Conservation (phyloP, 1,140 invertebrate species). For the Archivesica marissinica region DNA sequence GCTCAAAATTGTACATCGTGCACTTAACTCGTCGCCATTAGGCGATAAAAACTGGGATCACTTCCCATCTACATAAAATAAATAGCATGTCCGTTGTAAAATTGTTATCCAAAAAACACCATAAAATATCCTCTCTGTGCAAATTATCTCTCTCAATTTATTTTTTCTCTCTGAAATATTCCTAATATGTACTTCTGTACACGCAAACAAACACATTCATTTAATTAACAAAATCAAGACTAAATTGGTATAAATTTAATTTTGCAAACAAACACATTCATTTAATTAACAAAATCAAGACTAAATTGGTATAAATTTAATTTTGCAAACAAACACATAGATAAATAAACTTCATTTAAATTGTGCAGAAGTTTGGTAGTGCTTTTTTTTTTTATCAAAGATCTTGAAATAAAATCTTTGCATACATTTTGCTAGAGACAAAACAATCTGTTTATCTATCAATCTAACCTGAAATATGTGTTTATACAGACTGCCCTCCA, state of each 20-base stretch:
- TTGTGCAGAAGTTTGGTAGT: too few relatives aligned
- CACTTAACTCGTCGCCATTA: conserved; percentile 6
- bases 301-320: too few relatives aligned
- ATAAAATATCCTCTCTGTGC: background rate
- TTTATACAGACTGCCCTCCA: background rate
- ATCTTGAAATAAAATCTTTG: background rate
- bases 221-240: too few relatives aligned
- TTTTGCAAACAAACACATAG: too few relatives aligned
- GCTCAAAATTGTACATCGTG: conserved; percentile 1
- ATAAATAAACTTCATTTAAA: too few relatives aligned
- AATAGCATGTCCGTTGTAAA: background rate
- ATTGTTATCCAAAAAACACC: background rate
- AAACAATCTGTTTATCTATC: conserved; percentile 13
- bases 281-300: too few relatives aligned
- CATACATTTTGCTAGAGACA: background rate
- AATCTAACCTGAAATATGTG: background rate
- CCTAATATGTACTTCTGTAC: too few relatives aligned
- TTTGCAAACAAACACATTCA: too few relatives aligned
- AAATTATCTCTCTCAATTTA: background rate
- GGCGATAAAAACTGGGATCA: conserved; percentile 2
- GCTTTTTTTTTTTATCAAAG: background rate
- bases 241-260: too few relatives aligned
- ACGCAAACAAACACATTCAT: too few relatives aligned
- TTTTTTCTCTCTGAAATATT: too few relatives aligned
- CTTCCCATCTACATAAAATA: background rate